phyloP scores from a whole-genome alignment of 1,140 invertebrate genomes.

The Orius laevigatus region DNA sequence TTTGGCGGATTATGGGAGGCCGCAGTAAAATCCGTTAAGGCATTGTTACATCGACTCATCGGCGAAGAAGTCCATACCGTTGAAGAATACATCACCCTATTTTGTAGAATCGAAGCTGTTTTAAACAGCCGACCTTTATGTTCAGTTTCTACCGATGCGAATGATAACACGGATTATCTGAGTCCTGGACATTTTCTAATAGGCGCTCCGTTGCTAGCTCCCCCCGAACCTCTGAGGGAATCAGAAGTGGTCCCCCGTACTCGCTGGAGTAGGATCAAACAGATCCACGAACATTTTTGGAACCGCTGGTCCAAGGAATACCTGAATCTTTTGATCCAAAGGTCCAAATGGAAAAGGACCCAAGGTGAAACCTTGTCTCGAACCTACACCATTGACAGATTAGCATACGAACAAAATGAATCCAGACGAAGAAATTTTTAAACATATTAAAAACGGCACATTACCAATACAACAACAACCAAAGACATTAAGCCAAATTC shows the following conservation, averaged over 20 bases:
- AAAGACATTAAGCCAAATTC: no score
- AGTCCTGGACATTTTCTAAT: conserved; percentile 23
- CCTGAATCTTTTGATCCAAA: conserved; percentile 7
- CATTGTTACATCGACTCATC: conserved; percentile 22
- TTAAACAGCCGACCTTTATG: conserved; percentile 20
- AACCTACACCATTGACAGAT: no score
- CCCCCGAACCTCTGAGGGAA: background rate
- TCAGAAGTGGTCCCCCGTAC: conserved; percentile 16
- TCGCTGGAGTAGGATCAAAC: conserved; percentile 19
- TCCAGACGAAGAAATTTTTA: no score
- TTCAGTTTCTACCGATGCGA: conserved; percentile 20
- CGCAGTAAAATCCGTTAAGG: conserved; percentile 23
- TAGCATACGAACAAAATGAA: no score
- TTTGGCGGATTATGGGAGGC: conserved; percentile 26
- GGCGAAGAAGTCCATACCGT: conserved; percentile 17
- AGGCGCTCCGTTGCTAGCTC: conserved; percentile 6
- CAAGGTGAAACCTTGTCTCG: conserved; percentile 3
- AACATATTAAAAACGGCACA: no score
- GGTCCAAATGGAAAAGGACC: conserved; percentile 13
- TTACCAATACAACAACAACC: no score
- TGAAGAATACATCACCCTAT: conserved; percentile 18
- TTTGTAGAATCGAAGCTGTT: conserved; percentile 20
- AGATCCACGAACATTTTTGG: conserved; percentile 23
- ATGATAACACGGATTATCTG: conserved; percentile 17
- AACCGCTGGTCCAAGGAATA: conserved; percentile 17